Evolutionary conservation across 2,888 invertebrate genomes (phyloP).

Genomic region (Caenorhabditis doughertyi): DNA sequence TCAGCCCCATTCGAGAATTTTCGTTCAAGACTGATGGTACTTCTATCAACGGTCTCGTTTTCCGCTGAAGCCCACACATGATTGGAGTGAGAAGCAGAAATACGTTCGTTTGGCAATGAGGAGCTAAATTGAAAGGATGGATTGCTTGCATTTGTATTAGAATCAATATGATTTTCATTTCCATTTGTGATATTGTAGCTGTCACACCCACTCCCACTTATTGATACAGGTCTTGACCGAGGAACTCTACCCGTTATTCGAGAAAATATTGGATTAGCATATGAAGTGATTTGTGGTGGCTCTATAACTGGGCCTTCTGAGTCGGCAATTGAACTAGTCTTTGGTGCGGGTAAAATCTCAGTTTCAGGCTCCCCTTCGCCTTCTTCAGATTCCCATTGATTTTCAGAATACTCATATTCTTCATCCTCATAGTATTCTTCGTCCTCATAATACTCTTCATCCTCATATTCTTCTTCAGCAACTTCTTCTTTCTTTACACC

Average conservation of each 20-base stretch:
- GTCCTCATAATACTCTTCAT: no score
- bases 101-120: neutral
- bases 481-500: no score
- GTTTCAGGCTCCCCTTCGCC: neutral
- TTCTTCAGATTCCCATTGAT: neutral
- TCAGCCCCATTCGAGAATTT: neutral
- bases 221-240: constrained; percentile 22
- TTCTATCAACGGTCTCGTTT: neutral
- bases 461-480: neutral
- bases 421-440: neutral
- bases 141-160: neutral
- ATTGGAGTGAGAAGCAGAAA: neutral
- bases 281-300: constrained; percentile 28
- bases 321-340: neutral
- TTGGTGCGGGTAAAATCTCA: neutral
- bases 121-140: constrained; percentile 8
- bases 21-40: neutral
- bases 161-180: neutral
- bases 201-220: constrained; percentile 12
- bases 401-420: neutral
- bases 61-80: neutral
- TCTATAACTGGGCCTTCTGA: constrained; percentile 6
- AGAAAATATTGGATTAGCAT: constrained; percentile 37
- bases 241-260: constrained; percentile 12
- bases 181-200: neutral